A percentile compares a stretch with the other conserved stretches of the same genome.
phyloP scores from a whole-genome alignment of 2,797 vertebrate genomes.

The Enteromius treurensis region DNA sequence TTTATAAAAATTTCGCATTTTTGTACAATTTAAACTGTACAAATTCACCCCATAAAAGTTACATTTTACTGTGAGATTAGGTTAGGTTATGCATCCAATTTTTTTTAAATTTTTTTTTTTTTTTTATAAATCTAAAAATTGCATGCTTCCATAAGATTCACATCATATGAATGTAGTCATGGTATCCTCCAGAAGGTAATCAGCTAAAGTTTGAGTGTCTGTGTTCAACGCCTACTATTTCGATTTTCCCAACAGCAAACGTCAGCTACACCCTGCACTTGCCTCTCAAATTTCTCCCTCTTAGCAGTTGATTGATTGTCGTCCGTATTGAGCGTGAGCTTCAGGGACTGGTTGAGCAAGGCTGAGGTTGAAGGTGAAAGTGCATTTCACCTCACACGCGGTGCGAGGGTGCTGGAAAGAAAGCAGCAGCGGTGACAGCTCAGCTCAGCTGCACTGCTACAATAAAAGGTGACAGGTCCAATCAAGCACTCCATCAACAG shows the following conservation, averaged over 20 bases:
- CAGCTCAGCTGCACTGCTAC: constrained; percentile 62
- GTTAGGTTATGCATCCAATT: not conserved
- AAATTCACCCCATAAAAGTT: not conserved
- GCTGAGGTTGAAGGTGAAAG: constrained; percentile 41
- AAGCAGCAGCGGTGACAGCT: constrained; percentile 62
- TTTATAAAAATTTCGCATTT: not conserved
- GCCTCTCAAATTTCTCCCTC: constrained; percentile 5
- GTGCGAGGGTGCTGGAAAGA: not conserved
- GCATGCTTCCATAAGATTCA: not conserved
- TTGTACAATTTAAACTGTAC: too few relatives aligned
- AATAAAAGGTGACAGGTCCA: constrained; percentile 74
- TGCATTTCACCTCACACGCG: not conserved
- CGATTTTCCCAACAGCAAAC: not conserved
- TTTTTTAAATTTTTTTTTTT: not conserved
- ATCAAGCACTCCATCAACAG: constrained; percentile 71
- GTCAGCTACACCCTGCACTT: not conserved
- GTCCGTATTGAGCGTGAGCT: constrained; percentile 37
- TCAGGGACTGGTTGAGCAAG: constrained; percentile 34
- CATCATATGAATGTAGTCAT: not conserved
- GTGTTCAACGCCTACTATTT: not conserved
- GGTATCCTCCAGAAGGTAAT: not conserved
- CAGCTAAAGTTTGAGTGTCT: not conserved
- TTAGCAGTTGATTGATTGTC: constrained; percentile 33
- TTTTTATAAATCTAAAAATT: not conserved
- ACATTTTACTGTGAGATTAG: not conserved